These are phyloP conservation scores for Sterna hirundo DNA, from an alignment of 2,113 vertebrate species.

Conservation along the genomic window DNA sequence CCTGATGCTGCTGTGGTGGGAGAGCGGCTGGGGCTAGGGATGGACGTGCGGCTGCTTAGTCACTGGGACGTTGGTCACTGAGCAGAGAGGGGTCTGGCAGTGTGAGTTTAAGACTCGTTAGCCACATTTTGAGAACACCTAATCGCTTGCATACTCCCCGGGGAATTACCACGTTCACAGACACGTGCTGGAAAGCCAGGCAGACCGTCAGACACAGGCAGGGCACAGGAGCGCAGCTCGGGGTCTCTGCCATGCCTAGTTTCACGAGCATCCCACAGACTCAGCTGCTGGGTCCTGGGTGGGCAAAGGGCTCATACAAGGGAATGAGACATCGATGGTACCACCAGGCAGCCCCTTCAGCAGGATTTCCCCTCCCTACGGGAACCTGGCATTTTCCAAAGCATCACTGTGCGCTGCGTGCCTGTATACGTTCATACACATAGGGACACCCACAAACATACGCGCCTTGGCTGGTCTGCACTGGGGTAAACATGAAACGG, in stretches of 20 bases:
- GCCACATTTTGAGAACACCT: not conserved
- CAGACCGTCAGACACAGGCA: accelerated
- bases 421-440: accelerated
- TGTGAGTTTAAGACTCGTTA: not conserved
- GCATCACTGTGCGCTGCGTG: accelerated
- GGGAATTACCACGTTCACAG: not conserved
- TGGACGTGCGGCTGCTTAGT: accelerated
- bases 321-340: not conserved
- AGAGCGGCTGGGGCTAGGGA: not conserved
- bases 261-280: not conserved
- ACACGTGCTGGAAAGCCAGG: not conserved
- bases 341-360: not conserved
- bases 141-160: not conserved
- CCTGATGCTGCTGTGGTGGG: not conserved
- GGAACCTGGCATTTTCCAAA: not conserved
- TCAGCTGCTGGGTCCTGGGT: not conserved
- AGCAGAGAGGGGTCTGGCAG: not conserved
- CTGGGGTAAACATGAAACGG: not conserved
- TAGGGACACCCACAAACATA: not conserved
- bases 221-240: not conserved
- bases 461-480: not conserved
- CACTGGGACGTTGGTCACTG: not conserved
- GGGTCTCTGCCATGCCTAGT: not conserved
- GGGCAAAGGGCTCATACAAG: not conserved
- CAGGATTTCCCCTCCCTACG: not conserved